A percentile compares a stretch with the other conserved stretches of the same genome.
Conservation (phyloP, 2,797 vertebrate species). For the Taenioides sp. region DNA sequence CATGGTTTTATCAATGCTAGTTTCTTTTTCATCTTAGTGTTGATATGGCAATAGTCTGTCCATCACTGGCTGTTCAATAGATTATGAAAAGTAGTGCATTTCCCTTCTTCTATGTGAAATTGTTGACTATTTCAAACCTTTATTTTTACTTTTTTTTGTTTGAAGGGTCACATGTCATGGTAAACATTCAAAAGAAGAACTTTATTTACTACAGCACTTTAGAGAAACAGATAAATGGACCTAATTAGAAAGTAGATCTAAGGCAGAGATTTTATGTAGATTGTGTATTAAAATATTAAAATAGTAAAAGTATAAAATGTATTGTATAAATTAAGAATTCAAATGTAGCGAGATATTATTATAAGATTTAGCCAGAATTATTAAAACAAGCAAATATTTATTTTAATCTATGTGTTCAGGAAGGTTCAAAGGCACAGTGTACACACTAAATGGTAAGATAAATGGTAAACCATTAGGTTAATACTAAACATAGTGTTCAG, state of each 20-base stretch:
- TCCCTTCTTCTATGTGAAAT: slow-evolving; percentile 56
- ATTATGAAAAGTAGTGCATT: slow-evolving; percentile 26
- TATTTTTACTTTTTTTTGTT: slow-evolving; percentile 24
- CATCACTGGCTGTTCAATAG: slow-evolving; percentile 23
- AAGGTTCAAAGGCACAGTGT: slow-evolving; percentile 28
- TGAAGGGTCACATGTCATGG: slow-evolving; percentile 26
- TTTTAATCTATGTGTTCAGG: slow-evolving; percentile 35
- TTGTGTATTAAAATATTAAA: slow-evolving; percentile 36
- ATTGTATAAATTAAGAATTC: neutral
- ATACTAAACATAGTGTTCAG: slow-evolving; percentile 43
- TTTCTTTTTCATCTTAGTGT: slow-evolving; percentile 57
- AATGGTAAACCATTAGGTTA: slow-evolving; percentile 13
- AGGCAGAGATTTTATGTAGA: slow-evolving; percentile 40
- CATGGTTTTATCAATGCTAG: slow-evolving; percentile 64
- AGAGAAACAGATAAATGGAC: slow-evolving; percentile 46
- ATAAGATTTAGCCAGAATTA: slow-evolving; percentile 12
- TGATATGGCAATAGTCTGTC: slow-evolving; percentile 31
- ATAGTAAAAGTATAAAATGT: slow-evolving; percentile 4
- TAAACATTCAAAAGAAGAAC: slow-evolving; percentile 27
- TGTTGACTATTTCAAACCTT: slow-evolving; percentile 52
- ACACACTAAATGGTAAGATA: slow-evolving; percentile 41
- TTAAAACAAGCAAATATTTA: slow-evolving; percentile 54
- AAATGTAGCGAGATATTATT: neutral
- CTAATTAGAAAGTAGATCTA: slow-evolving; percentile 37
- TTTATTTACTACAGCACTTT: slow-evolving; percentile 64